phyloP scores from a whole-genome alignment of 35 echinoderm and acorn worm species.

The Amphiura filiformis region DNA sequence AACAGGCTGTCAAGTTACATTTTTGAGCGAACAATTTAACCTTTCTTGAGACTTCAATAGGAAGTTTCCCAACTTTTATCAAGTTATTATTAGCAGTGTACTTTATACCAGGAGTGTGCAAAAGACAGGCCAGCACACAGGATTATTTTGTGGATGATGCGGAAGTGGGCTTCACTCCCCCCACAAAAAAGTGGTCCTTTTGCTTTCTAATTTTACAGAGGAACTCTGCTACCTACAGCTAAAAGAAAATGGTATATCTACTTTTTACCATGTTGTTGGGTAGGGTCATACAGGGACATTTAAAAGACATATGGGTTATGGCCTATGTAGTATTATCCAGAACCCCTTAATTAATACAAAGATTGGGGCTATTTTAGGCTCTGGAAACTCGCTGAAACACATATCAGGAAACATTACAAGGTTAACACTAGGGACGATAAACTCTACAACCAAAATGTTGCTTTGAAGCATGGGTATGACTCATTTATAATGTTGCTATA shows the following conservation, averaged over 20 bases:
- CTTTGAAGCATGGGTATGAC: neutral
- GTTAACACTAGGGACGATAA: neutral
- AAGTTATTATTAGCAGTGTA: too few species aligned
- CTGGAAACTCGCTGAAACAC: neutral
- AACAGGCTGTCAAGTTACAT: neutral
- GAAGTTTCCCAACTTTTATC: neutral
- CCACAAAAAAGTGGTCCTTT: too few species aligned
- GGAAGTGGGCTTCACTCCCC: too few species aligned
- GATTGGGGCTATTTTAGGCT: neutral
- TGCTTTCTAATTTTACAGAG: too few species aligned
- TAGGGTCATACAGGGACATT: too few species aligned
- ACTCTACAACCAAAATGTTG: neutral
- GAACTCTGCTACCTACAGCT: too few species aligned
- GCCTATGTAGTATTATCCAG: neutral
- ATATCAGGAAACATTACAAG: neutral
- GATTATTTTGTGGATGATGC: too few species aligned
- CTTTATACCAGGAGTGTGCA: too few species aligned
- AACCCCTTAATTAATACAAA: neutral
- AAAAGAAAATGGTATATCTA: too few species aligned
- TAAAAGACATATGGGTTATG: too few species aligned
- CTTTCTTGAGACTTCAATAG: neutral
- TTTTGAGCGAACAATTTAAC: neutral
- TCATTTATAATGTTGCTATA: neutral
- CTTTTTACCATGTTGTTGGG: too few species aligned
- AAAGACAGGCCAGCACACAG: too few species aligned